phyloP scores from a whole-genome alignment of 2,797 vertebrate species.

The Pseudochromis fuscus region DNA sequence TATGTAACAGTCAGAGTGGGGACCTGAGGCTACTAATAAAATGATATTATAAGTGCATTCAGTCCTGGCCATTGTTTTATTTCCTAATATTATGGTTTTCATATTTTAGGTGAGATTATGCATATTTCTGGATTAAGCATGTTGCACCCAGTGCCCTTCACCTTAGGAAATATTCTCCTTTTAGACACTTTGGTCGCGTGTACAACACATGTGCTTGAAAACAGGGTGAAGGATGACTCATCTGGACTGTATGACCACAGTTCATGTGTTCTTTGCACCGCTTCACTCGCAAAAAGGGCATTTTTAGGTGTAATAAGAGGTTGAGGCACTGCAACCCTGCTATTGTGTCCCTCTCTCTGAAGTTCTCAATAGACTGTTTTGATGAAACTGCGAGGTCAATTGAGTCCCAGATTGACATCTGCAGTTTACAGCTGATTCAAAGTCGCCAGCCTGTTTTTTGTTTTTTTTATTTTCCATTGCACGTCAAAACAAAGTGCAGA shows the following conservation, averaged over 20 bases:
- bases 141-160: neutral
- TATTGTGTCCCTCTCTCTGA: slow-evolving; percentile 55
- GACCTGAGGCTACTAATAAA: too few species aligned
- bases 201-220: slow-evolving; percentile 36
- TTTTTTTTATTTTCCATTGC: neutral
- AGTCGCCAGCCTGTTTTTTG: slow-evolving; percentile 27
- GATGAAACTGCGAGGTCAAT: slow-evolving; percentile 28
- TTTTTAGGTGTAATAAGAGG: slow-evolving; percentile 76
- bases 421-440: slow-evolving; percentile 36
- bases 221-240: slow-evolving; percentile 52
- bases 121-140: too few species aligned
- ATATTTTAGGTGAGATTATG: neutral
- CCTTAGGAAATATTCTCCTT: slow-evolving; percentile 5
- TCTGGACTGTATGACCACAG: slow-evolving; percentile 41
- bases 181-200: slow-evolving; percentile 20
- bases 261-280: slow-evolving; percentile 42
- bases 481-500: slow-evolving; percentile 31
- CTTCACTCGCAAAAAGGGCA: slow-evolving; percentile 54
- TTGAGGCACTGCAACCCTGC: slow-evolving; percentile 67
- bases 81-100: neutral
- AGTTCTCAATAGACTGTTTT: slow-evolving; percentile 56
- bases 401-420: slow-evolving; percentile 36
- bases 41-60: too few species aligned
- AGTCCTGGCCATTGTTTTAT: too few species aligned
- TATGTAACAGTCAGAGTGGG: too few species aligned